Evolutionary conservation across 2,888 invertebrate genomes (phyloP).

Genomic region (Sipunculus nudus): DNA sequence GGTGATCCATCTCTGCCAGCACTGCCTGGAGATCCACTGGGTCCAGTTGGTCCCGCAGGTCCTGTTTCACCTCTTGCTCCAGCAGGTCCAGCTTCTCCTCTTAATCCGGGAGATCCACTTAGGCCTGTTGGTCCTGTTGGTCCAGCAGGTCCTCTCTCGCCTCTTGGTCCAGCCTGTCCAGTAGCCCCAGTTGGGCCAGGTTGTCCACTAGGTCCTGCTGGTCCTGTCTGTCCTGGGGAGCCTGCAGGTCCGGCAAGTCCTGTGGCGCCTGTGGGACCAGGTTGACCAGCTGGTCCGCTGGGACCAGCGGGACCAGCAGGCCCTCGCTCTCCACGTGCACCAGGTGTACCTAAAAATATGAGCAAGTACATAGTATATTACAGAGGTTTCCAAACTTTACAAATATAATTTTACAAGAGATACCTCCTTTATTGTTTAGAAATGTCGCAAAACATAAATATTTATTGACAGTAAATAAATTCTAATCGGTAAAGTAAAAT

Average conservation of each 20-base stretch:
- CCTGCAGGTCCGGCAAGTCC: background rate
- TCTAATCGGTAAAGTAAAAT: no score
- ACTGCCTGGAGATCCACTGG: conserved; percentile 28
- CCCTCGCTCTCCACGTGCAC: conserved; percentile 13
- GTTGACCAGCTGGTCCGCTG: background rate
- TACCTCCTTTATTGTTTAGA: no score
- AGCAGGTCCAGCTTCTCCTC: conserved; percentile 15
- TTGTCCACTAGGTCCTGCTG: background rate
- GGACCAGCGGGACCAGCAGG: conserved; percentile 14
- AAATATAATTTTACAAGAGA: no score
- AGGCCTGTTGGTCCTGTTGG: conserved; percentile 4
- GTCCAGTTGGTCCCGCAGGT: conserved; percentile 12
- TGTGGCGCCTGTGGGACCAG: background rate
- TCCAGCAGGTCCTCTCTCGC: conserved; percentile 8
- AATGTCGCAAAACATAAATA: no score
- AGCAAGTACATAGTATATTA: no score
- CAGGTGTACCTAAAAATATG: conserved; percentile 5
- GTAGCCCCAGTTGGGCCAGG: conserved; percentile 9
- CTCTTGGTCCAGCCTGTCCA: conserved; percentile 6
- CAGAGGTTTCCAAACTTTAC: no score
- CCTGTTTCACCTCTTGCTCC: conserved; percentile 21
- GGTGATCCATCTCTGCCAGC: conserved; percentile 27
- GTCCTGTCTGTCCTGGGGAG: background rate
- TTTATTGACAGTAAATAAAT: no score
- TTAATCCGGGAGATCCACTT: conserved; percentile 10